phyloP scores from a whole-genome alignment of 2,888 invertebrate species.

The Lycocerus yunnanus region DNA sequence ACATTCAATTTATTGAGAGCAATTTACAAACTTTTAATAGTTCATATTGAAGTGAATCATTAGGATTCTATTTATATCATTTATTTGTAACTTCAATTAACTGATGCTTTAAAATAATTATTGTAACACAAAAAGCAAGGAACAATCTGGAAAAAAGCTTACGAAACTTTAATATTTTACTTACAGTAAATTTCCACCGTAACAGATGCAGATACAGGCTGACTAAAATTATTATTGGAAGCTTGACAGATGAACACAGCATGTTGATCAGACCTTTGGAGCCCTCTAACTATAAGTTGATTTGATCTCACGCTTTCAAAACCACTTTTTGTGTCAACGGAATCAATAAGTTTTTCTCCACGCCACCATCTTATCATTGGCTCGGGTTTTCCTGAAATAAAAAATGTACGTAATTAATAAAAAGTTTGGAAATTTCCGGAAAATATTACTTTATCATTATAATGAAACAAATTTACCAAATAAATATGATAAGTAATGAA shows the following conservation, averaged over 20 bases:
- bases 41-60: neutral
- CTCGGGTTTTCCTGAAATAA: conserved; percentile 67
- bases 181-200: conserved; percentile 78
- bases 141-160: neutral
- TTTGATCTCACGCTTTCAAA: conserved; percentile 62
- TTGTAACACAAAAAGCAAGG: neutral
- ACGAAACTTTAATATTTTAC: conserved; percentile 49
- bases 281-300: conserved; percentile 63
- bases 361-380: conserved; percentile 79
- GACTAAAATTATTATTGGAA: conserved; percentile 73
- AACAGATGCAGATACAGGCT: conserved; percentile 70
- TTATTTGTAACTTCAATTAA: neutral
- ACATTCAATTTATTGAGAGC: neutral
- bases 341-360: conserved; percentile 67
- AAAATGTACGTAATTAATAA: neutral
- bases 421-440: neutral
- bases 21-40: neutral
- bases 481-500: conserved; percentile 13
- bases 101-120: neutral
- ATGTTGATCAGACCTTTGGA: conserved; percentile 73
- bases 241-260: conserved; percentile 79
- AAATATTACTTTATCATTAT: neutral
- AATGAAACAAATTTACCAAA: neutral
- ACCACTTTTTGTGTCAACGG: conserved; percentile 60
- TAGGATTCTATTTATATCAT: no score